Base-by-base conservation (phyloP, 2,797 vertebrate species). In the Nannoperca obscura region DNA sequence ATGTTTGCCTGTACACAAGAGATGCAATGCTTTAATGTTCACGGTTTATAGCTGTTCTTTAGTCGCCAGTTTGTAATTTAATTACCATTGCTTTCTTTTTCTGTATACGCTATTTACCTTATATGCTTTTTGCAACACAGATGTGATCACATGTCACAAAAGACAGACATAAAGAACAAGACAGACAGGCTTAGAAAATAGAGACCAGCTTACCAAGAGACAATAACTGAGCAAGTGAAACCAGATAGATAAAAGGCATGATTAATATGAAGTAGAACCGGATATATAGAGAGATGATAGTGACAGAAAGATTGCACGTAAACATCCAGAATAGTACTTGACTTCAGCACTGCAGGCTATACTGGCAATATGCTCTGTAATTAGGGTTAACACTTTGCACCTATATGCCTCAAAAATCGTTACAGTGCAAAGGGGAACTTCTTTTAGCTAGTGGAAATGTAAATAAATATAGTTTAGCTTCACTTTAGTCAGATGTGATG, bases 131-230 rank as follows among this genome's bases (percentile, higher is more conserved):
- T 47, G 38, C 19, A n/a, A 22, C 36, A 62, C 67, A 71, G 30
- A 27, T 52, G 22, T 57, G 62, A 17, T 32, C 30, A 62, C 11
- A 12, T 7, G 15, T 13, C 1, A 27, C 22, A 11, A 30, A 12
- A 50, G 42, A 55, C 20, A 68, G 52, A 76, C 38, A 53, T 71
- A 74, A 64, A 59, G 40, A 60, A 27, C 2, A 32, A 40, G 58
- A 58, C 36, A 62, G 57, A 60, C 53, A 44, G n/a, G 67, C 57
- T 24, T 40, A 65, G 34, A 15, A 67, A 47, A 66, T 13, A 49
- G 20, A 81, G n/a, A 24, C 32, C 38, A 44, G 79, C 70, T 64
- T 27, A 73, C 20, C 19, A 42, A 74, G 71, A 62, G 52, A 71
- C 11, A 11, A 5, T 47, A 57, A 68, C 47, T 27, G 40, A 61